Conservation (phyloP, 2,888 invertebrate species). For the Limnephilus lunatus region DNA sequence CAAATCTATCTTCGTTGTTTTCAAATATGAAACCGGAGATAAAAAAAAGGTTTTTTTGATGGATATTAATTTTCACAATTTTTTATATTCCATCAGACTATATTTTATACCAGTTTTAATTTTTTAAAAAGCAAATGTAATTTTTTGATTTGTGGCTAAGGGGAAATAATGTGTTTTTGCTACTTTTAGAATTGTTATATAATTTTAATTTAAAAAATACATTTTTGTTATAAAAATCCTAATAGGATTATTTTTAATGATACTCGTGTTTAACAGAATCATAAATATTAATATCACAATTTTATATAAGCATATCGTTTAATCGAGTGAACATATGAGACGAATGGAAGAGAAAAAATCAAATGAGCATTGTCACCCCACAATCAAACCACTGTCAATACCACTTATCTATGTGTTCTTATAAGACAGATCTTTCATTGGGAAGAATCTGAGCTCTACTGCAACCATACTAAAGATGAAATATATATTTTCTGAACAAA, state of each 20-base stretch:
- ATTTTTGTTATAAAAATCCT: neutral
- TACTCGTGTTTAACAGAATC: neutral
- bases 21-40: neutral
- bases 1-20: neutral
- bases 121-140: slow-evolving; percentile 3
- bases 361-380: neutral
- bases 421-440: neutral
- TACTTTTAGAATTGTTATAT: slow-evolving; percentile 12
- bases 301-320: neutral
- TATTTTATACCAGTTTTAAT: slow-evolving; percentile 20
- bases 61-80: neutral
- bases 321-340: neutral
- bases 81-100: slow-evolving; percentile 2
- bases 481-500: neutral
- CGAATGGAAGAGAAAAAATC: neutral
- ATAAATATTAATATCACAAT: neutral
- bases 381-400: neutral
- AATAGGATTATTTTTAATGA: neutral
- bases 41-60: neutral
- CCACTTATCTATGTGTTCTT: neutral
- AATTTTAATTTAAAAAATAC: slow-evolving; percentile 13
- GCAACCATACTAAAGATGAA: neutral
- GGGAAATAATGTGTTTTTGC: slow-evolving; percentile 10
- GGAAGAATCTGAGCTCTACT: neutral
- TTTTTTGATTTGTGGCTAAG: slow-evolving; percentile 16